Base-by-base conservation (phyloP, 2,888 invertebrate species). In the Callosobruchus maculatus region DNA sequence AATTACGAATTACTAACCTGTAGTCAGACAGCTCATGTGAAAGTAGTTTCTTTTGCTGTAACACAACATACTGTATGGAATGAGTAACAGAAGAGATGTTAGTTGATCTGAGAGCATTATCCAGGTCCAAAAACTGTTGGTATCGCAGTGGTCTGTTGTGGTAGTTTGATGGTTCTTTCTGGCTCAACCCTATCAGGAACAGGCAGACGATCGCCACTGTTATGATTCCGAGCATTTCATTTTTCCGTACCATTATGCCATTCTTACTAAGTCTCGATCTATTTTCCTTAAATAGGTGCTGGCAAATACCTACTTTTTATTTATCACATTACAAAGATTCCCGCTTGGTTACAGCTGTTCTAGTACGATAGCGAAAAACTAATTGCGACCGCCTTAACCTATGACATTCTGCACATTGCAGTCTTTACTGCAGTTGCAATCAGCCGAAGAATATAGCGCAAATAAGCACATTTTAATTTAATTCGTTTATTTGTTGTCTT, bases 51-150 rank as follows among this genome's bases (percentile, higher is more conserved):
- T 67, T 21, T 20, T 71, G 71, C 67, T 71, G 87, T 75, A 88
- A 88, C 74, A 93, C 86, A 71, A 92, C 89, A 81, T 91, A 90
- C 78, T 88, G 75, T 30, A 81, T 79, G 86, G 80, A 92, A 89
- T 80, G 90, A 77, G 74, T 75, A 68, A 74, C 74, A 73, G 73
- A 49, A 66, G 77, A 75, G 70, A 71, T 21, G 75, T 78, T 79
- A 70, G 22, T 74, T 67, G 73, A 66, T 74, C 68, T 77, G 67
- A 78, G 74, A 22, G 71, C 73, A 70, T 78, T 76, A 26, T 78
- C 76, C 74, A 78, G 74, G 71, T 79, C 74, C 71, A 77, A 70
- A 72, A 75, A 75, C 70, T 79, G 71, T 67, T 78, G 79, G 73
- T 78, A 78, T 72, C 76, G 74, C 21, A 73, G 76, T 68, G 77